Base-by-base conservation (phyloP, 1,140 invertebrate genomes). In the Antheraea pernyi region DNA sequence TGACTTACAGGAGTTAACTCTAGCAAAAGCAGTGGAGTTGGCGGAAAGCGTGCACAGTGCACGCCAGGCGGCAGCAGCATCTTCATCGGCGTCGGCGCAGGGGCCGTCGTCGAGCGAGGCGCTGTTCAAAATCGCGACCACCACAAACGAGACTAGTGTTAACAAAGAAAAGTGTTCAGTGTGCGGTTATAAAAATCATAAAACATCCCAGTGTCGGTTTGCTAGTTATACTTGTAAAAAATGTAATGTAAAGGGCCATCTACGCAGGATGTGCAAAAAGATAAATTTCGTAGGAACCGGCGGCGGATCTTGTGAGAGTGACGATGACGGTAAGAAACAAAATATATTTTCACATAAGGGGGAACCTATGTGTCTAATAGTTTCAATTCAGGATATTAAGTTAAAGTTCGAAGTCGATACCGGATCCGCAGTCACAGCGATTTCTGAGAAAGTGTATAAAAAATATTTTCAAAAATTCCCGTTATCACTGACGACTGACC, bases 141-240 rank as follows among this genome's bases (percentile, higher is more conserved):
- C n/a, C 7, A 9, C 5, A 46, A 46, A 18, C n/a, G 46, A 48
- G 13, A 60, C 19, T 36, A 7, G 39, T 19, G 18, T 19, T 11
- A 42, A 53, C 19, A 74, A 67, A 59, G 59, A 22, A 10, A 69
- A 67, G 63, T 77, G 76, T 70, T n/a, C 68, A 19, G 72, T 71
- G 59, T 74, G 76, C 36, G 75, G 75, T 62, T 69, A 42, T 58
- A 66, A 36, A 0, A 77, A 75, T 69, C n/a, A n/a, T n/a, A n/a
- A n/a, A n/a, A n/a, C n/a, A n/a, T n/a, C 77, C 78, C 62, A 69
- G n/a, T 81, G 81, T 70, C 74, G 66, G 16, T 81, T 78, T 70
- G 59, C 63, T 10, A 70, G 69, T 13, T 81, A 79, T 70, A 74
- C 46, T 16, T 83, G 79, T 59, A 76, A 74, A 19, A 76, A 76